A percentile compares a stretch with the other conserved stretches of the same genome.
phyloP scores from a whole-genome alignment of 2,113 vertebrate genomes.

The Pachypanchax playfairii region DNA sequence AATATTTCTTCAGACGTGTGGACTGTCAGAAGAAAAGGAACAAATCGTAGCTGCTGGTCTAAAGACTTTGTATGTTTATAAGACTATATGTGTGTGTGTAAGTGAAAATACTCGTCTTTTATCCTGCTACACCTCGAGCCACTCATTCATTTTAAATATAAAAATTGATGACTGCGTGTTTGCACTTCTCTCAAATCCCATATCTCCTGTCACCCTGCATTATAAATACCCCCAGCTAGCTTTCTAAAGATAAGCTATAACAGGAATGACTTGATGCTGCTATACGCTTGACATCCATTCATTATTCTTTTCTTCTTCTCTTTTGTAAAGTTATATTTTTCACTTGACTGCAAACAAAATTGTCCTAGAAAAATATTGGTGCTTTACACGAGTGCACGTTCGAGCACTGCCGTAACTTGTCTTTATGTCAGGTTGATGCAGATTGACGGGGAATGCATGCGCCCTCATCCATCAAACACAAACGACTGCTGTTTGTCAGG shows the following conservation, averaged over 20 bases:
- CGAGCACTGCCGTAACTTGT: constrained; percentile 29
- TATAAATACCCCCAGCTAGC: constrained; percentile 28
- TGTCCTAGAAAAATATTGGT: constrained; percentile 20
- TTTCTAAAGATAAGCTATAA: constrained; percentile 24
- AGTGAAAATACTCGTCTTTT: constrained; percentile 8
- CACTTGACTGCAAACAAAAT: constrained; percentile 21
- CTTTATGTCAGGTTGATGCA: constrained; percentile 28
- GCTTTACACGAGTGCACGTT: constrained; percentile 29
- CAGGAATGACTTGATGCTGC: constrained; percentile 18
- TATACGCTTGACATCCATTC: constrained; percentile 29
- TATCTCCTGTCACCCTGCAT: constrained; percentile 18
- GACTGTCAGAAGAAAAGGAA: constrained; percentile 32
- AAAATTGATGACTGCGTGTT: constrained; percentile 10
- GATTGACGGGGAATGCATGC: constrained; percentile 3
- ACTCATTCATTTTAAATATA: constrained; percentile 24
- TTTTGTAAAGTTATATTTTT: constrained; percentile 20
- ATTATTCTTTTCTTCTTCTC: constrained; percentile 25
- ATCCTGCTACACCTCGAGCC: constrained; percentile 4
- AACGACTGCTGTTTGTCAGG: constrained; percentile 33
- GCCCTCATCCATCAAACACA: constrained; percentile 13
- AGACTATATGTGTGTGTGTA: background rate
- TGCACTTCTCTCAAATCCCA: constrained; percentile 22
- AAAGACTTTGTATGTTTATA: constrained; percentile 20
- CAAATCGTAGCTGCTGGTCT: constrained; percentile 11
- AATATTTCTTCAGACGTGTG: constrained; percentile 23